Percentiles rank a stretch among this genome's conserved stretches.
Conservation (phyloP, 2,888 invertebrate species). For the Portevinia maculata region DNA sequence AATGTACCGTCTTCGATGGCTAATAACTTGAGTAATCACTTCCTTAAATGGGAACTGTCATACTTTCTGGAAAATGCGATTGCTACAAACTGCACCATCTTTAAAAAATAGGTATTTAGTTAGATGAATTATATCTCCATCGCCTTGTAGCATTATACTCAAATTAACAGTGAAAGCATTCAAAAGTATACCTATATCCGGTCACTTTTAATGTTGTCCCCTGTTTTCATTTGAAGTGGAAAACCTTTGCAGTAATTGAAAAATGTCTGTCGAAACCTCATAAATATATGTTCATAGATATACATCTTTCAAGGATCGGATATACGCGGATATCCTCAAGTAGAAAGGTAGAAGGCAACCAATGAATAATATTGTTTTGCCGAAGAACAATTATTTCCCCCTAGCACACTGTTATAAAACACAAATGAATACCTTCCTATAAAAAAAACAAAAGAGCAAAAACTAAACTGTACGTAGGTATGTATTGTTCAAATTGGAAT, state of each 20-base stretch:
- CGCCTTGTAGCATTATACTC: too few species aligned
- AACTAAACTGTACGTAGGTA: background rate
- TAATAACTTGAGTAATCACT: background rate
- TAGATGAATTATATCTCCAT: too few species aligned
- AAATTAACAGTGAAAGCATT: too few species aligned
- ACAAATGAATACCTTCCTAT: too few species aligned
- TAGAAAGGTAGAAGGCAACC: conserved; percentile 22
- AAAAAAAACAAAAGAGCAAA: conserved; percentile 22
- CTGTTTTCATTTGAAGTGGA: background rate
- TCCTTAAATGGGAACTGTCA: too few species aligned
- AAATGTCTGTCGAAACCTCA: background rate
- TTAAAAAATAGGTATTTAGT: too few species aligned
- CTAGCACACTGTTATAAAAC: background rate
- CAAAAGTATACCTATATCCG: too few species aligned
- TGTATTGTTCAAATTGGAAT: background rate
- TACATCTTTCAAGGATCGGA: conserved; percentile 62
- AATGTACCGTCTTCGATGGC: background rate
- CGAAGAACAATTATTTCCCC: background rate
- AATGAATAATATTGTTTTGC: background rate
- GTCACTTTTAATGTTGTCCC: too few species aligned
- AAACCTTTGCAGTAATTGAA: background rate
- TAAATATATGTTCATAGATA: conserved; percentile 34
- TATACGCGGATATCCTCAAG: conserved; percentile 63
- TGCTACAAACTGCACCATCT: too few species aligned
- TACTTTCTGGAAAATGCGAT: too few species aligned